Percentiles rank a stretch among this genome's conserved stretches.
These are phyloP conservation scores for Pristionchus exspectatus DNA, from an alignment of 2,888 invertebrate species.

Conservation along the genomic window DNA sequence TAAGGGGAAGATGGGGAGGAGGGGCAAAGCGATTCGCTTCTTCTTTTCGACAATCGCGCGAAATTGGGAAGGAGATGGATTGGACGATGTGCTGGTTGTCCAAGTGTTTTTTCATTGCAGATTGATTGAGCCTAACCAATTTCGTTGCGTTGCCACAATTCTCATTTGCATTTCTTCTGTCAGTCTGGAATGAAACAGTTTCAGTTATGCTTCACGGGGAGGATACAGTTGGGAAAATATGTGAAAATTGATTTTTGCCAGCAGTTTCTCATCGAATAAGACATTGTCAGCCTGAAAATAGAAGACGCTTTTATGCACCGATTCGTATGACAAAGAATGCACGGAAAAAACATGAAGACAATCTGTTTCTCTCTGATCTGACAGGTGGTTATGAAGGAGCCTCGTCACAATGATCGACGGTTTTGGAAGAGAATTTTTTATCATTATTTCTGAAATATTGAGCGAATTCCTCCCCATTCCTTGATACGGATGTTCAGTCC, in stretches of 20 bases:
- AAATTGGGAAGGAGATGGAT: constrained; percentile 46
- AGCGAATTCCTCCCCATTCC: no score
- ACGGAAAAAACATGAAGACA: no score
- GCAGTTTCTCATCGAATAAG: no score
- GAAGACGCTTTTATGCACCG: no score
- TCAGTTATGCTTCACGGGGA: background rate
- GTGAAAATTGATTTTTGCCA: background rate
- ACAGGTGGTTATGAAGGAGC: no score
- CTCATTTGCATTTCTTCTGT: background rate
- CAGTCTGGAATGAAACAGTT: background rate
- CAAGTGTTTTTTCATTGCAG: background rate
- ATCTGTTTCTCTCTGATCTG: no score
- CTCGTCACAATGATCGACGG: no score
- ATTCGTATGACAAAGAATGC: no score
- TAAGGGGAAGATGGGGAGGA: background rate
- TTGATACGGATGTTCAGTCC: no score
- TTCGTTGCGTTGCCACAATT: background rate
- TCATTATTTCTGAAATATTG: no score
- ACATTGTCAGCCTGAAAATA: no score
- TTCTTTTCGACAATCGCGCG: constrained; percentile 14
- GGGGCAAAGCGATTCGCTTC: background rate
- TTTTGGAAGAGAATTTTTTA: no score
- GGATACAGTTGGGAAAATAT: background rate
- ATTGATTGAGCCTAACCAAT: background rate
- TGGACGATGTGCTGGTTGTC: background rate